A percentile compares a stretch with the other conserved stretches of the same genome.
These are phyloP conservation scores for Rhinolophus ferrumequinum DNA, from an alignment of 2,113 vertebrate species.

Conservation along the genomic window DNA sequence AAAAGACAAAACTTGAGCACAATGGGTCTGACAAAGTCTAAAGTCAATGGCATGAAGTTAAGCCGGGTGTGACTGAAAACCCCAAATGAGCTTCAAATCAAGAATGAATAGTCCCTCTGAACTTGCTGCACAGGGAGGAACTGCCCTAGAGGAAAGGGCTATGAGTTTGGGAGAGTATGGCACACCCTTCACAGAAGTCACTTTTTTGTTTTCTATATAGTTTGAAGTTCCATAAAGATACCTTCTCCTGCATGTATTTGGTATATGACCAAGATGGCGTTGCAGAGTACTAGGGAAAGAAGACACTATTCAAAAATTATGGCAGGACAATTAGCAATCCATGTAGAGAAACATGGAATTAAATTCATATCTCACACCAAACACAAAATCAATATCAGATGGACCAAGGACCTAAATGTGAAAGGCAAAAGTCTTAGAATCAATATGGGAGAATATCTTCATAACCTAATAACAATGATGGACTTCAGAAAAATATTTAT, in stretches of 20 bases:
- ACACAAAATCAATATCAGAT: slow-evolving; percentile 15
- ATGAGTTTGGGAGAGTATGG: too few relatives aligned
- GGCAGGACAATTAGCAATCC: not conserved
- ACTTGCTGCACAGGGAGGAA: not conserved
- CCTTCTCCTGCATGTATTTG: not conserved
- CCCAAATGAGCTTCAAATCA: not conserved
- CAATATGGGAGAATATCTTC: not conserved
- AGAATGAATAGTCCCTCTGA: not conserved
- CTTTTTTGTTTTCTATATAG: not conserved
- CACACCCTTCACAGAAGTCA: not conserved
- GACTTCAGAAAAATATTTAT: not conserved
- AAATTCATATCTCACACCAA: not conserved
- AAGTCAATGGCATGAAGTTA: not conserved
- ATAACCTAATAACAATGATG: not conserved
- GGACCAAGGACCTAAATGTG: not conserved
- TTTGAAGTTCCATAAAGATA: not conserved
- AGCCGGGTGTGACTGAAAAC: not conserved
- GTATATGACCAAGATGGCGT: not conserved
- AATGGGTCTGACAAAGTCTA: not conserved
- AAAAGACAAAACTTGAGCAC: not conserved
- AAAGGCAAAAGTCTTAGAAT: slow-evolving; percentile 29
- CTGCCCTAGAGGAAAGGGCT: not conserved
- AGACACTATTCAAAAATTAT: not conserved
- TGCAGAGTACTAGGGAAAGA: not conserved
- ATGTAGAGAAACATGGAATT: not conserved